Conservation (phyloP, 2,797 vertebrate genomes). For the Amphiprion clarkii region DNA sequence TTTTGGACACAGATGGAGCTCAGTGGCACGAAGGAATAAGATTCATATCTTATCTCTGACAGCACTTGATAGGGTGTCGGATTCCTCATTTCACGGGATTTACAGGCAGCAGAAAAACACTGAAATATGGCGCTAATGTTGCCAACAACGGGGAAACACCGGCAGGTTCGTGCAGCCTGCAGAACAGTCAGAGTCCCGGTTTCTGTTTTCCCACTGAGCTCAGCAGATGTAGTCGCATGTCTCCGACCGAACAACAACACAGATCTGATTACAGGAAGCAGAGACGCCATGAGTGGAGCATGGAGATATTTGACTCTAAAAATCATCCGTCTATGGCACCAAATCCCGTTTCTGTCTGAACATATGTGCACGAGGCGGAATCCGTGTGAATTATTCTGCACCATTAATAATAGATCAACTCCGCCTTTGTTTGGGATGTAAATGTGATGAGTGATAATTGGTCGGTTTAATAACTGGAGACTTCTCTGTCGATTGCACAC, state of each 20-base stretch:
- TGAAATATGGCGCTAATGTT: too few species aligned
- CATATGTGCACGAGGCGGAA: background rate
- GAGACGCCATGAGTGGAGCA: conserved; percentile 14
- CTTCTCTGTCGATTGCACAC: conserved; percentile 48
- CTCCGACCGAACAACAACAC: conserved; percentile 69
- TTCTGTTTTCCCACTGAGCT: conserved; percentile 11
- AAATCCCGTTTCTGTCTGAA: conserved; percentile 35
- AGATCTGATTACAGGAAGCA: conserved; percentile 68
- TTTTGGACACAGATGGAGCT: background rate
- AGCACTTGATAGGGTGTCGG: background rate
- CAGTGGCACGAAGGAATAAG: background rate
- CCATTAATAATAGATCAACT: conserved; percentile 68
- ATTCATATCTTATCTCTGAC: background rate
- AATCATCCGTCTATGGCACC: conserved; percentile 42
- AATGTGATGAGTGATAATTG: conserved; percentile 69
- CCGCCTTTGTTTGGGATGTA: conserved; percentile 61
- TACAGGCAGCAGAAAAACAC: background rate
- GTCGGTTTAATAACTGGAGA: conserved; percentile 62
- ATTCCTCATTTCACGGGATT: background rate
- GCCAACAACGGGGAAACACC: too few species aligned
- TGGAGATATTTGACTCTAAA: conserved; percentile 38
- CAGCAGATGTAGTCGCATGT: conserved; percentile 40
- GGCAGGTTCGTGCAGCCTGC: background rate
- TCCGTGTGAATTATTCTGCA: conserved; percentile 41
- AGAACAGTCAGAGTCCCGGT: conserved; percentile 25